phyloP scores from a whole-genome alignment of 2,888 invertebrate species.

The Oscheius sp. region DNA sequence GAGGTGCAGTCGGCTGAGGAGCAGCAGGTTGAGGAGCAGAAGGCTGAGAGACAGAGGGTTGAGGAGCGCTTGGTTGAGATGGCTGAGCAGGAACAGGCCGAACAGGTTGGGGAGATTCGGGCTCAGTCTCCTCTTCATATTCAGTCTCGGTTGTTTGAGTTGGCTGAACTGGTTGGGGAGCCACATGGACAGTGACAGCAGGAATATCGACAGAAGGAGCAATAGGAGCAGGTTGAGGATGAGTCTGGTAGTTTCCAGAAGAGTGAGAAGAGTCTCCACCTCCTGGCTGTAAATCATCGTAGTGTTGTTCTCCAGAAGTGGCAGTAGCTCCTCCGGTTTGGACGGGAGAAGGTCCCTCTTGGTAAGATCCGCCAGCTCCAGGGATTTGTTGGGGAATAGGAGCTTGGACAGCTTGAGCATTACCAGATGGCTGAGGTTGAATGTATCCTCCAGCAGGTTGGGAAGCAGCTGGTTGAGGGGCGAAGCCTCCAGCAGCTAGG shows the following conservation, averaged over 20 bases:
- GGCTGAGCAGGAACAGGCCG: background rate
- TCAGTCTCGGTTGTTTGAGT: background rate
- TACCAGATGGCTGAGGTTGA: background rate
- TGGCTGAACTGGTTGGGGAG: too few relatives aligned
- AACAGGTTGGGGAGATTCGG: background rate
- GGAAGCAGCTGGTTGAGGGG: background rate
- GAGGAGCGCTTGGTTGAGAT: background rate
- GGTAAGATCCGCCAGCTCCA: slow-evolving; percentile 10
- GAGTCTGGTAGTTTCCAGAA: background rate
- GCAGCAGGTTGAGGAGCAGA: background rate
- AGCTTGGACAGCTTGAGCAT: too few relatives aligned
- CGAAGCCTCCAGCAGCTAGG: slow-evolving; percentile 1
- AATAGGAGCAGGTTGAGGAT: slow-evolving; percentile 4
- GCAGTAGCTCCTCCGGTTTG: background rate
- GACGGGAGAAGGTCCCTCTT: background rate
- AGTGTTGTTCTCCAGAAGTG: background rate
- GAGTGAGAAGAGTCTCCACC: too few relatives aligned
- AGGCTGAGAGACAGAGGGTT: too few relatives aligned
- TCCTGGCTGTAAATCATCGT: slow-evolving; percentile 1
- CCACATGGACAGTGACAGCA: slow-evolving; percentile 5
- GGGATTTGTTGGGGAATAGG: background rate
- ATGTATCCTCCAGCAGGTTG: background rate
- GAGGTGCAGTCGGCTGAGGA: background rate
- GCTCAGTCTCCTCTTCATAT: background rate
- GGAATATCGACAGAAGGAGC: slow-evolving; percentile 13